Base-by-base conservation (phyloP, 2,797 vertebrate genomes). In the Macropodus opercularis region DNA sequence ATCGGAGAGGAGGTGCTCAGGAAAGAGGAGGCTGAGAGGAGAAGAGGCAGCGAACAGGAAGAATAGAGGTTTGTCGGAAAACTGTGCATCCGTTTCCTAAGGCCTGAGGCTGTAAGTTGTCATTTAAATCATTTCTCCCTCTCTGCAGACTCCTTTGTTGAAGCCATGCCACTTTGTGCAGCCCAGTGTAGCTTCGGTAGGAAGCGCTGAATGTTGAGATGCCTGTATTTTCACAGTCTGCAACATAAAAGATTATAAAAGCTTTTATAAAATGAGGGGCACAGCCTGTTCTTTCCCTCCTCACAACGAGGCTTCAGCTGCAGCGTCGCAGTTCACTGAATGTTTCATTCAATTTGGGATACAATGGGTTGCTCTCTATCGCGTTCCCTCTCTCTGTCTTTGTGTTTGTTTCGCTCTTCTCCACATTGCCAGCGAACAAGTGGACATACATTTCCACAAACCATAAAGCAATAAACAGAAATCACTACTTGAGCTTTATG, bases 41-140 rank as follows among this genome's bases (percentile, higher is more conserved):
- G 38, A 46, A 26, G 34, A 54, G n/a, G 32, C 7, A 2, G 22
- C 5, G 8, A 48, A 59, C 42, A 8, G 50, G 41, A n/a, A 72
- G 58, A 80, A 58, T 39, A 56, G 46, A 64, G 46, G 69, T 69
- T 69, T 57, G 48, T 85, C 23, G 2, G 63, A 71, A 81, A 80
- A 72, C 41, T 70, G 63, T 58, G 62, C 78, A 80, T 83, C 77
- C 62, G 56, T 78, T 79, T 82, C 64, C 63, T n/a, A n/a, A 17
- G 41, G 63, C 85, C 83, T 0, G 27, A 52, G 83, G 87, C 81
- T 74, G 40, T 14, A 43, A 69, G 76, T 73, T 79, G 77, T 83
- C 81, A 73, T 84, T 71, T 75, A 57, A 79, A 83, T 68, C 55
- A 55, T 75, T 79, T 74, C 66, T 53, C 63, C 49, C 40, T 50